Evolutionary conservation across 2,888 invertebrate genomes (phyloP), one percentile per base, ranked within the genome.

Genomic region (Thecocarcelia acutangulata): DNA sequence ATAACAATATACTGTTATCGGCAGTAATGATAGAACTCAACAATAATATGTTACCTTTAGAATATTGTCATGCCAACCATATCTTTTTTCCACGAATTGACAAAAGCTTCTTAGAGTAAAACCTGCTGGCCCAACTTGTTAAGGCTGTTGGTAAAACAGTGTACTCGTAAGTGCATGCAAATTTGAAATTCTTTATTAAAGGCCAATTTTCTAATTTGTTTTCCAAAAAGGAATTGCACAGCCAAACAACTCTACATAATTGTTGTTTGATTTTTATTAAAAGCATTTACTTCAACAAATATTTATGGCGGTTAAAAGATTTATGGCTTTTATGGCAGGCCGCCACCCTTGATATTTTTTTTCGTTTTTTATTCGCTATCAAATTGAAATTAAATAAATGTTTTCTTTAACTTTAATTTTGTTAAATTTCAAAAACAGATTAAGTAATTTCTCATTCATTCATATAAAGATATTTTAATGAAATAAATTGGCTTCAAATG

Each of bases 381-480:
- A 33, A 33, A 9, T 58, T 42, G n/a, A 15, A 42, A 50, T 28
- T n/a, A 52, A 61, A 61, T n/a, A 33, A 59, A 52, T 3, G 8
- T 37, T 28, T 52, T 44, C 52, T 33, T 64, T 17, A 44, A 21
- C 33, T 21, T 13, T 15, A 50, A 13, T 48, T 74, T 66, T 50
- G 56, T 52, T 52, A 50, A 52, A 42, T 69, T 46, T 61, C 52
- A 44, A 52, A 76, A 76, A 44, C 42, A 52, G 64, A 72, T 72
- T 72, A 58, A 52, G 59, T 66, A 78, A 78, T 72, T 78, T 78
- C 64, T 72, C 63, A 72, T 72, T 33, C 33, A 72, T 72, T 74
- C 73, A 56, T 64, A 64, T 64, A 28, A 48, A 64, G 42, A 19
- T 54, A 37, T 42, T 52, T 66, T 40, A 24, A 40, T 50, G 40